Conservation (phyloP, 30 jellyfish, hydroid and myxozoan genomes). For the Mastigias papua region DNA sequence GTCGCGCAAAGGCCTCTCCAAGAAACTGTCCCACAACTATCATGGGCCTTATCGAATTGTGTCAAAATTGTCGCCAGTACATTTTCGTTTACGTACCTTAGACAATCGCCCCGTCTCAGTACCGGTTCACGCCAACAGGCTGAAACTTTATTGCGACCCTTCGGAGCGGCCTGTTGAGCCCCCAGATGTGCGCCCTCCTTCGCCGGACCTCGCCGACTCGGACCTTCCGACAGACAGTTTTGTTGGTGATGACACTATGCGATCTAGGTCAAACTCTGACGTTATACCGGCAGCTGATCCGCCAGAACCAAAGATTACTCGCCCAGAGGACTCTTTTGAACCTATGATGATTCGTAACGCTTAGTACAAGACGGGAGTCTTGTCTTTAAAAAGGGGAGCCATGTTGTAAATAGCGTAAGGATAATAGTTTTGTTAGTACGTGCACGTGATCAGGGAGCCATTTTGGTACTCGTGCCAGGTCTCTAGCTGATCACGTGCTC, state of each 20-base stretch:
- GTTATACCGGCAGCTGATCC: neutral
- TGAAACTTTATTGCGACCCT: slow-evolving; percentile 35
- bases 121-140: slow-evolving; percentile 41
- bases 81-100: slow-evolving; percentile 2
- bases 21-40: slow-evolving; percentile 34
- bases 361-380: neutral
- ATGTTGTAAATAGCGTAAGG: neutral
- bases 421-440: neutral
- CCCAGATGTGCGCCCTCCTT: neutral
- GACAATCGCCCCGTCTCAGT: slow-evolving; percentile 36
- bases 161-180: slow-evolving; percentile 15
- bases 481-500: neutral
- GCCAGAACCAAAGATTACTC: neutral
- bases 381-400: neutral
- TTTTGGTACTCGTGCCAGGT: neutral
- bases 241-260: neutral
- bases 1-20: slow-evolving; percentile 40
- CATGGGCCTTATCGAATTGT: slow-evolving; percentile 59
- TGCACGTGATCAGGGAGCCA: neutral
- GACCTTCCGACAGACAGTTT: slow-evolving; percentile 6
- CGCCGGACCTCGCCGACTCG: slow-evolving; percentile 16
- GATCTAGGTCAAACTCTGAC: neutral
- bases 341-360: neutral
- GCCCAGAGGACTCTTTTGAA: neutral
- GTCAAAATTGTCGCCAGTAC: slow-evolving; percentile 46